Conservation (phyloP, 2,888 invertebrate genomes). For the Julus scandinavius region DNA sequence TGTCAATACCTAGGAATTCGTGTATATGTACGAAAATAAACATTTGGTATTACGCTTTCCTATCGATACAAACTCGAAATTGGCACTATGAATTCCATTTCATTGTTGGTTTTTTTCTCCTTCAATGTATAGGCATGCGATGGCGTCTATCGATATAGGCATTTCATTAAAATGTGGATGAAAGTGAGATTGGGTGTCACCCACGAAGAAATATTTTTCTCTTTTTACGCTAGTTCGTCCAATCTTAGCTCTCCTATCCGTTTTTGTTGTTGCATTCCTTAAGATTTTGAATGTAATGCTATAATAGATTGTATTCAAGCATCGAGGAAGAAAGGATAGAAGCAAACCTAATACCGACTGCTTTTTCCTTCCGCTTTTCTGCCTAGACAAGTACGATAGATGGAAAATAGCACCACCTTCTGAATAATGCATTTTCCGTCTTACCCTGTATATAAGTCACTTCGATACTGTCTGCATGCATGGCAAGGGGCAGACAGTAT, state of each 20-base stretch:
- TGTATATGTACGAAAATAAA: too few species aligned
- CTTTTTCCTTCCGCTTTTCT: not conserved
- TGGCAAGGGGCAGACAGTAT: too few species aligned
- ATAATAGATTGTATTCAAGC: not conserved
- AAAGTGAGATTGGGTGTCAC: not conserved
- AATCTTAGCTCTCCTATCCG: not conserved
- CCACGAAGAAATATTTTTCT: not conserved
- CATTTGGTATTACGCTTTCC: too few species aligned
- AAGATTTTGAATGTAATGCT: not conserved
- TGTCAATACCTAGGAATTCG: too few species aligned
- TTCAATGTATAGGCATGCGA: not conserved
- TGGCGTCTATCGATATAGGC: not conserved
- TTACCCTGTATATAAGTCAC: too few species aligned
- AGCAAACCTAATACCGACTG: not conserved
- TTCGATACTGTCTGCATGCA: too few species aligned
- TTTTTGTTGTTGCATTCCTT: not conserved
- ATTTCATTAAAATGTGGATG: not conserved
- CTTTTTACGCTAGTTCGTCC: not conserved
- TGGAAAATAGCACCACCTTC: too few species aligned
- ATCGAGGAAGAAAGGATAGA: not conserved
- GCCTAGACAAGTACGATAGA: not conserved
- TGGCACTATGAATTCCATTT: not conserved
- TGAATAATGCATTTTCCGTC: too few species aligned
- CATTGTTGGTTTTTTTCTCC: not conserved
- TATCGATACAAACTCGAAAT: too few species aligned